Evolutionary conservation across 2,888 invertebrate species (phyloP), one percentile per base, ranked within the genome.

Genomic region (Phengaris alcon): DNA sequence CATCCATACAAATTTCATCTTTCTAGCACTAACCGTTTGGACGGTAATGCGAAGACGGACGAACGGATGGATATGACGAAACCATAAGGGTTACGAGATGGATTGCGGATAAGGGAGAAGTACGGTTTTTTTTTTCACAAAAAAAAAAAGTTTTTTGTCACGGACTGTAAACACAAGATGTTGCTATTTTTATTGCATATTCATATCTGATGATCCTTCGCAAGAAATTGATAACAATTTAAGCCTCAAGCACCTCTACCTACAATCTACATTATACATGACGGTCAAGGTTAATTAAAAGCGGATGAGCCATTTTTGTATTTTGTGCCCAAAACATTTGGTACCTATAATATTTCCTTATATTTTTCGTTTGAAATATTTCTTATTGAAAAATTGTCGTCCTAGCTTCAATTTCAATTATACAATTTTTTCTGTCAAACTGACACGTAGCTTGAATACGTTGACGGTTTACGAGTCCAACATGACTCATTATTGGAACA

Each of bases 241-340:
- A n/a, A n/a, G n/a, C n/a, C n/a, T n/a, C n/a, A n/a, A n/a, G n/a
- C n/a, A n/a, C n/a, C n/a, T n/a, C n/a, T n/a, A n/a, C n/a, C 10
- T 35, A 35, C 35, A 15, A 59, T 64, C 64, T 64, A 35, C 15
- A 59, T 59, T 64, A 2, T 6, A 12, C 35, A 35, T 8, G n/a
- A 59, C 59, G 22, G 15, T 59, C 59, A 59, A 64, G 22, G 64
- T 13, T 6, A 44, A 64, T 64, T 35, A 64, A 64, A 64, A 64
- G 59, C 9, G 59, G 35, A 10, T 59, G 22, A 22, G 35, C 35
- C 55, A n/a, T 6, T 6, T 6, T 35, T 64, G 35, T 35, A 13
- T 64, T 6, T 35, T 64, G 35, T 35, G 6, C 35, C 64, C 35
- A 35, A 64, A 64, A 44, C 35, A 64, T 44, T 35, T 35, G 64